Evolutionary conservation across 2,888 invertebrate genomes (phyloP).

Genomic region (Agapetus fuscipes): DNA sequence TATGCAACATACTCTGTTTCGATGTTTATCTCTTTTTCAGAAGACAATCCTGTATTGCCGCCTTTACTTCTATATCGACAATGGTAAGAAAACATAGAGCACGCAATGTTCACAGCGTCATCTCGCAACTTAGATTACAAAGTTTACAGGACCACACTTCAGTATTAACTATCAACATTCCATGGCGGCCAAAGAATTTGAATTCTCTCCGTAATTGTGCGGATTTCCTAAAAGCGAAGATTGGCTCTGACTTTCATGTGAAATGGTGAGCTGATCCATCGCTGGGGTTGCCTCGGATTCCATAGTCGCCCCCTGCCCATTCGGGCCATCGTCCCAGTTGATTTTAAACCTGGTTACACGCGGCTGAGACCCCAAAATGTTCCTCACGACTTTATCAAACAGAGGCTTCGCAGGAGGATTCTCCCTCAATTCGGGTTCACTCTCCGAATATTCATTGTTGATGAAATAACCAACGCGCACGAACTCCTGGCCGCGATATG

Average conservation of each 20-base stretch:
- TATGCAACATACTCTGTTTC: too few relatives aligned
- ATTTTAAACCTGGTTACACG: slow-evolving; percentile 95
- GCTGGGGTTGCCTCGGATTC: slow-evolving; percentile 25
- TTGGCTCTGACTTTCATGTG: slow-evolving; percentile 37
- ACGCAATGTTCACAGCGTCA: too few relatives aligned
- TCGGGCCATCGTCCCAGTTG: slow-evolving; percentile 82
- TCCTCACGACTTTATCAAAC: slow-evolving; percentile 84
- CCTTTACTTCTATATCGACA: too few relatives aligned
- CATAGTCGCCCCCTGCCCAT: slow-evolving; percentile 27
- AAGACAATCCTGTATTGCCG: too few relatives aligned
- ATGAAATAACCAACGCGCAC: slow-evolving; percentile 98
- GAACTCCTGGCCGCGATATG: slow-evolving; percentile 88
- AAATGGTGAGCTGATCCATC: slow-evolving; percentile 32
- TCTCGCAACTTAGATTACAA: too few relatives aligned
- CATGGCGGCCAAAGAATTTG: slow-evolving; percentile 55
- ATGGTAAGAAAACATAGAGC: too few relatives aligned
- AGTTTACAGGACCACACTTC: too few relatives aligned
- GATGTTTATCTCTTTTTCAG: too few relatives aligned
- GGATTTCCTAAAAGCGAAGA: slow-evolving; percentile 27
- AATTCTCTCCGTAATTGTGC: slow-evolving; percentile 48
- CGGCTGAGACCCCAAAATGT: slow-evolving; percentile 82
- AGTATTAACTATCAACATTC: slow-evolving; percentile 52
- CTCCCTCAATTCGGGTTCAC: slow-evolving; percentile 84
- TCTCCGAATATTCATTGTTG: slow-evolving; percentile 90
- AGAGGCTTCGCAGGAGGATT: slow-evolving; percentile 89